Evolutionary conservation across 2,797 vertebrate species (phyloP), one percentile per base, ranked within the genome.

Genomic region (Lateolabrax maculatus): DNA sequence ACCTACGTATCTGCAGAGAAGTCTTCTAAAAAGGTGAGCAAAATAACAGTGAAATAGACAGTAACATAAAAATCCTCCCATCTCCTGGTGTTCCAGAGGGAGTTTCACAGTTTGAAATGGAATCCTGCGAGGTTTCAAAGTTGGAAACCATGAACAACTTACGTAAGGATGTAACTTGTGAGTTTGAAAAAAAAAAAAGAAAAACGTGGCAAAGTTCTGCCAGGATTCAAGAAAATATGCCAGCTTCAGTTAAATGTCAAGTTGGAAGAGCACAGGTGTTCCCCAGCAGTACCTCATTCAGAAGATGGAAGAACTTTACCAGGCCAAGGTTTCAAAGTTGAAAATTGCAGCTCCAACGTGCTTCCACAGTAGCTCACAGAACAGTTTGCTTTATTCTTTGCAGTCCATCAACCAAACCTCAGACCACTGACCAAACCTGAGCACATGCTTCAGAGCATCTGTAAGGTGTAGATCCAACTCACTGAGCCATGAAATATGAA

Each of bases 401-500:
- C 37, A 31, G 37, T n/a, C 34, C 25, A 69, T 60, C 39, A 9
- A 43, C 16, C 34, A 29, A 71, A 51, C 39, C 21, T 57, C 27
- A 25, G 58, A 49, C 55, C 49, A 12, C 65, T 3, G 41, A 58
- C 25, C 73, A 43, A 52, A 57, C 48, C 19, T 15, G 25, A 27
- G 44, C 5, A 19, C 44, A 65, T 5, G 49, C 62, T 61, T 70
- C 23, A 75, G 62, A 82, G 61, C 71, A 53, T 53, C 66, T 15
- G 0, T 21, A 65, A 61, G 60, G n/a, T 43, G 63, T n/a, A 2
- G 56, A 36, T 84, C 39, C n/a, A 49, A 75, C 63, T 62, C 53
- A 12, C 52, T 12, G 46, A 80, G 39, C 60, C 64, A 0, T 77
- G 62, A 71, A 77, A 81, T 68, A 77, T 4, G 66, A 81, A 52